A percentile compares a stretch with the other conserved stretches of the same genome.
phyloP scores from a whole-genome alignment of 2,113 vertebrate genomes.

The Micronycteris hirsuta region DNA sequence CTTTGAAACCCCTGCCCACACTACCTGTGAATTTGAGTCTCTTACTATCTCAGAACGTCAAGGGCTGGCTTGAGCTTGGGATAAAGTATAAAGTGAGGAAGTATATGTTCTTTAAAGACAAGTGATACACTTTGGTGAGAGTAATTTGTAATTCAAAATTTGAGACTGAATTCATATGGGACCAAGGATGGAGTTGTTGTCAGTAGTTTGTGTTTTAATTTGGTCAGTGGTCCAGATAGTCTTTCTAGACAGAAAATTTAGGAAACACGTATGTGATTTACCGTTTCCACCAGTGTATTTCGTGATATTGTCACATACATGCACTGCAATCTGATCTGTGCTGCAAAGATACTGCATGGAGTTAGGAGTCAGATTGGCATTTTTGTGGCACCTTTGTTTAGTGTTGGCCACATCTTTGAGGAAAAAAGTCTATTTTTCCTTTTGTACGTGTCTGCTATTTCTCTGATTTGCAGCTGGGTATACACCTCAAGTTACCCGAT shows the following conservation, averaged over 20 bases:
- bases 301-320: neutral
- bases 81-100: neutral
- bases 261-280: neutral
- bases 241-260: neutral
- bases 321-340: neutral
- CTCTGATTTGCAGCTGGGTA: conserved; percentile 34
- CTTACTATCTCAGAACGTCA: neutral
- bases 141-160: neutral
- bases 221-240: neutral
- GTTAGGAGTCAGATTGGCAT: conserved; percentile 24
- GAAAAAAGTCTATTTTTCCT: neutral
- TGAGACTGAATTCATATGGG: neutral
- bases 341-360: neutral
- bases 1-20: neutral
- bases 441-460: neutral
- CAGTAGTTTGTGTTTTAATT: neutral
- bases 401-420: neutral
- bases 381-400: conserved; percentile 50
- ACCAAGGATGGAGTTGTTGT: neutral
- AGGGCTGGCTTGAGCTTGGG: neutral
- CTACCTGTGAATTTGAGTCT: neutral
- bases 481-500: neutral
- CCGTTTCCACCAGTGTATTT: neutral
- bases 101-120: neutral
- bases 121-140: neutral